Percentiles rank a stretch among this genome's conserved stretches.
phyloP scores from a whole-genome alignment of 2,888 invertebrate species.

The Lampropteryx suffumata region DNA sequence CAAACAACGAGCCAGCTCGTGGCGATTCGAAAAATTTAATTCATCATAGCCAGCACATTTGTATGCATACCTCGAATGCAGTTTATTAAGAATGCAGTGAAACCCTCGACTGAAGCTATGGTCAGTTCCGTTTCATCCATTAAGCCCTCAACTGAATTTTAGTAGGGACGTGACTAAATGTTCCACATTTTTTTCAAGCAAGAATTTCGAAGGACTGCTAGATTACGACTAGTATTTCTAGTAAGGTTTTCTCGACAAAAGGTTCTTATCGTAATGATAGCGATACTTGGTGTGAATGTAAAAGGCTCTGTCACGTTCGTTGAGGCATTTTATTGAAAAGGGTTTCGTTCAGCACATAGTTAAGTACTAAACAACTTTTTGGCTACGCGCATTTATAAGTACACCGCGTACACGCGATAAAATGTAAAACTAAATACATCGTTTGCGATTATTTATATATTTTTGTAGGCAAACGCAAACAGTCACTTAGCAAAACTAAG shows the following conservation, averaged over 20 bases:
- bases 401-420: neutral
- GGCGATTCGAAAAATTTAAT: constrained; percentile 71
- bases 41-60: constrained; percentile 58
- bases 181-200: too few species aligned
- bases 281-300: too few species aligned
- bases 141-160: constrained; percentile 31
- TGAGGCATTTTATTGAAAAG: neutral
- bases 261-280: too few species aligned
- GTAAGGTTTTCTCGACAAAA: too few species aligned
- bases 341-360: neutral
- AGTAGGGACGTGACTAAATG: constrained; percentile 11
- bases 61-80: constrained; percentile 72
- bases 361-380: too few species aligned
- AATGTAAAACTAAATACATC: constrained; percentile 1
- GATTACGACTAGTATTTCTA: too few species aligned
- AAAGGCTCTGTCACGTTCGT: too few species aligned
- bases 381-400: neutral
- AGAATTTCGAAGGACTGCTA: too few species aligned
- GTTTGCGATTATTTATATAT: constrained; percentile 8
- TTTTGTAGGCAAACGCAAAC: constrained; percentile 1
- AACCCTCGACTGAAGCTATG: constrained; percentile 47
- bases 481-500: constrained; percentile 18
- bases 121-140: constrained; percentile 52
- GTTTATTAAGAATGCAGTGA: constrained; percentile 70
- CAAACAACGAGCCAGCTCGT: constrained; percentile 35